Conservation (phyloP, 2,888 invertebrate species). For the Cantharis nigra region DNA sequence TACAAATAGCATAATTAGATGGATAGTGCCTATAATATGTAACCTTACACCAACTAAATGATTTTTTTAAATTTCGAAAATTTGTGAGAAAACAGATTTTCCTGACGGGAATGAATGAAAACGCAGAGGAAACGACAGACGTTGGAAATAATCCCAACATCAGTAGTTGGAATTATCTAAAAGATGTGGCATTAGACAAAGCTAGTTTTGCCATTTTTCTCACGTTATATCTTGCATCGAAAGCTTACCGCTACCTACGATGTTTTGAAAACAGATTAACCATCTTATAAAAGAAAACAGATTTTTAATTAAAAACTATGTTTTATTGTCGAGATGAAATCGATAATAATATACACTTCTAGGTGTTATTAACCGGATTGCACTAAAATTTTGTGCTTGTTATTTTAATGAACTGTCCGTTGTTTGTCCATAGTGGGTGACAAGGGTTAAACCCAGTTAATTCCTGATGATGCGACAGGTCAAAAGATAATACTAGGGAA, state of each 20-base stretch:
- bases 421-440: slow-evolving; percentile 29
- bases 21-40: neutral
- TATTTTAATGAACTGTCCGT: slow-evolving; percentile 31
- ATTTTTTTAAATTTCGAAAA: neutral
- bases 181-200: neutral
- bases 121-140: neutral
- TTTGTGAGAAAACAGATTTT: neutral
- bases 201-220: neutral
- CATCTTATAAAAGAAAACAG: neutral
- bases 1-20: neutral
- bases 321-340: neutral
- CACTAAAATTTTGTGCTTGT: slow-evolving; percentile 24
- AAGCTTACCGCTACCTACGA: neutral
- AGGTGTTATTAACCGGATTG: slow-evolving; percentile 14
- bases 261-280: neutral
- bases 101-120: neutral
- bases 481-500: slow-evolving; percentile 28
- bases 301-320: neutral
- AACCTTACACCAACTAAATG: neutral
- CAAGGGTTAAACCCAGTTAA: slow-evolving; percentile 32
- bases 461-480: slow-evolving; percentile 29
- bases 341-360: neutral
- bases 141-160: neutral
- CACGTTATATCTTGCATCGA: neutral
- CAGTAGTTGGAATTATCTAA: neutral